Evolutionary conservation across 1,140 invertebrate species (phyloP).

Genomic region (Hermetia illucens): DNA sequence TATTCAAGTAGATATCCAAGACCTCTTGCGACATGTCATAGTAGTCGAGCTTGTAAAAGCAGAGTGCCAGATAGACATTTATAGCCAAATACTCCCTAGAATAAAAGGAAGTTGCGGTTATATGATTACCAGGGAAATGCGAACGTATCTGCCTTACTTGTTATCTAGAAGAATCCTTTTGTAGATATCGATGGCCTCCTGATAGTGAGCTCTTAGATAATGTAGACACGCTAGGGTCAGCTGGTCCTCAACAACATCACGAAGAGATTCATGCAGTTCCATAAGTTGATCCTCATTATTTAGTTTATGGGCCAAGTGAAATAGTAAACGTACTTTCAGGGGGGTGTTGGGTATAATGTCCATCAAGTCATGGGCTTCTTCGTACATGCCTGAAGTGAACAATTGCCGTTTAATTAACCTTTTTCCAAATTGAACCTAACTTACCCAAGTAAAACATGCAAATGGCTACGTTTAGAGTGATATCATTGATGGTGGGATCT

Average conservation of each 20-base stretch:
- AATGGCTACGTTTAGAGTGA: conserved; percentile 73
- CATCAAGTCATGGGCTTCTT: conserved; percentile 48
- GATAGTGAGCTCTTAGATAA: conserved; percentile 89
- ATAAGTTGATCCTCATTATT: conserved; percentile 73
- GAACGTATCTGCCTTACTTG: conserved; percentile 38
- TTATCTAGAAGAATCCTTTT: conserved; percentile 88
- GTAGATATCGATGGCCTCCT: conserved; percentile 98
- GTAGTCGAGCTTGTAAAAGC: conserved; percentile 95
- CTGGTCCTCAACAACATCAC: conserved; percentile 87
- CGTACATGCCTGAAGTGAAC: conserved; percentile 38
- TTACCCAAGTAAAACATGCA: conserved; percentile 92
- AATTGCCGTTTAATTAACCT: neutral
- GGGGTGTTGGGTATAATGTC: conserved; percentile 41
- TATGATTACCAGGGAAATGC: conserved; percentile 23
- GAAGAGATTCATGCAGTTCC: conserved; percentile 66
- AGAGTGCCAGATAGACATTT: conserved; percentile 94
- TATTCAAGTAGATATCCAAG: conserved; percentile 80
- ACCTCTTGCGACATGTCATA: conserved; percentile 90
- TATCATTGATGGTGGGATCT: conserved; percentile 33
- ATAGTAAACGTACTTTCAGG: conserved; percentile 63
- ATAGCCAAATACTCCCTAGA: conserved; percentile 80
- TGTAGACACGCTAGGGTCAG: conserved; percentile 92
- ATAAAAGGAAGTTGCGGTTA: conserved; percentile 15
- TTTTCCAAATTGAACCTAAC: conserved; percentile 10
- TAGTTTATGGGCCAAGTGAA: conserved; percentile 91